A percentile compares a stretch with the other conserved stretches of the same genome.
These are phyloP conservation scores for Heliopora coerulea DNA, from an alignment of 92 coral and sea anemone genomes.

Conservation along the genomic window DNA sequence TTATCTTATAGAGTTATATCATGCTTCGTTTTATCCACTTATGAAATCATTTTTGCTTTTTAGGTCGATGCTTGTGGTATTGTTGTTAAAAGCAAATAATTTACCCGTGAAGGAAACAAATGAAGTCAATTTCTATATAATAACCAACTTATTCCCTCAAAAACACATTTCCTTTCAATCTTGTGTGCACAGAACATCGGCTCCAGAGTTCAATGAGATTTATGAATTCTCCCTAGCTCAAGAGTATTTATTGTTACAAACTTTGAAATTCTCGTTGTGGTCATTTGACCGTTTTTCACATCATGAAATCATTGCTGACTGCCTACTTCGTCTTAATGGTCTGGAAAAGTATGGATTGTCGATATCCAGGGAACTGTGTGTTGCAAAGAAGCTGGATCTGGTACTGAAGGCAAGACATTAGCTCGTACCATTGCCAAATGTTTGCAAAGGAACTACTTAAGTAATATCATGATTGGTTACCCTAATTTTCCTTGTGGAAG, in stretches of 20 bases:
- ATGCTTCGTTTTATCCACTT: too few relatives aligned
- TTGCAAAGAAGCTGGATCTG: conserved; percentile 39
- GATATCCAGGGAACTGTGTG: conserved; percentile 67
- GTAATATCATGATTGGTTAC: too few relatives aligned
- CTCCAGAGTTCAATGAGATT: conserved; percentile 66
- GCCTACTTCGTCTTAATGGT: conserved; percentile 64
- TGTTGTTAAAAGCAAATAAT: conserved; percentile 58
- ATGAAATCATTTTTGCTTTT: too few relatives aligned
- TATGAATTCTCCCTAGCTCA: conserved; percentile 71
- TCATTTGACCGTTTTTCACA: conserved; percentile 93
- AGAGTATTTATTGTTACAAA: conserved; percentile 68
- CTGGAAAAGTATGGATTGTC: conserved; percentile 86
- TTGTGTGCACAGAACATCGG: conserved; percentile 37
- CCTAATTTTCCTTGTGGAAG: too few relatives aligned
- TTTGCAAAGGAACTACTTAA: too few relatives aligned
- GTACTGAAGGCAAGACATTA: conserved; percentile 49
- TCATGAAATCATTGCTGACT: conserved; percentile 82
- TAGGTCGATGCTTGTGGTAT: conserved; percentile 68
- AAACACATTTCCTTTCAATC: conserved; percentile 83
- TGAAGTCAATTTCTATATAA: conserved; percentile 75
- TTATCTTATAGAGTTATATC: too few relatives aligned
- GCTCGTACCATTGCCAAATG: neutral
- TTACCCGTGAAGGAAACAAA: conserved; percentile 47
- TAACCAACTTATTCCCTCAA: conserved; percentile 70
- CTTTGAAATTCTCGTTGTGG: conserved; percentile 72